Evolutionary conservation across 2,888 invertebrate species (phyloP), one percentile per base, ranked within the genome.

Genomic region (Erannis defoliaria): DNA sequence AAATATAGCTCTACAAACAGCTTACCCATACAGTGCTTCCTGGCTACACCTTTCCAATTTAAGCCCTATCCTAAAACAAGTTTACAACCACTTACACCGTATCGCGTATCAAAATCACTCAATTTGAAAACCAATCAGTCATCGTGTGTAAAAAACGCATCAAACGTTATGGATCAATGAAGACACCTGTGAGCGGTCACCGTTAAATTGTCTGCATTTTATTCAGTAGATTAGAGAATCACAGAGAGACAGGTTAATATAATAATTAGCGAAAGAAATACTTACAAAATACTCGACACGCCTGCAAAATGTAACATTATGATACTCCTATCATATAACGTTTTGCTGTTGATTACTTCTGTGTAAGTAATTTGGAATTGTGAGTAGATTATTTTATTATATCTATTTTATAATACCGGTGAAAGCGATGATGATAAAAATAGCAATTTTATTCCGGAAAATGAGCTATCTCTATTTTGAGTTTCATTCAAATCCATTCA

Each of bases 131-230:
- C 33, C 43, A 65, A 71, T 71, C 63, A 59, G 62, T 64, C 33
- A 57, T 64, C 51, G 45, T 16, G 40, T 54, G 37, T 55, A 73
- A 66, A 62, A 64, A 66, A 56, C 42, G 49, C 61, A 70, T 73
- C 67, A 66, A 48, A 62, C 23, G 71, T 74, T 68, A 73, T 72
- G 77, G 75, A 21, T 72, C 70, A 72, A 19, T 49, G 51, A 23
- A 50, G 51, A 60, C 80, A 81, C 80, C 80, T 81, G 80, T 68
- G 58, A 40, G 64, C 76, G 74, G 64, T 71, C 75, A 75, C 77
- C 79, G 74, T 80, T 73, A 78, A 79, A 79, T 80, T 75, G 72
- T 56, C 50, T 49, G 38, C 31, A 40, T 16, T 42, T 12, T 49
- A 26, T 26, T 29, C 31, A n/a, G 21, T 8, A 9, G 35, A 49